Evolutionary conservation across 2,797 vertebrate species (phyloP), one percentile per base, ranked within the genome.

Genomic region (Fundulus diaphanus): DNA sequence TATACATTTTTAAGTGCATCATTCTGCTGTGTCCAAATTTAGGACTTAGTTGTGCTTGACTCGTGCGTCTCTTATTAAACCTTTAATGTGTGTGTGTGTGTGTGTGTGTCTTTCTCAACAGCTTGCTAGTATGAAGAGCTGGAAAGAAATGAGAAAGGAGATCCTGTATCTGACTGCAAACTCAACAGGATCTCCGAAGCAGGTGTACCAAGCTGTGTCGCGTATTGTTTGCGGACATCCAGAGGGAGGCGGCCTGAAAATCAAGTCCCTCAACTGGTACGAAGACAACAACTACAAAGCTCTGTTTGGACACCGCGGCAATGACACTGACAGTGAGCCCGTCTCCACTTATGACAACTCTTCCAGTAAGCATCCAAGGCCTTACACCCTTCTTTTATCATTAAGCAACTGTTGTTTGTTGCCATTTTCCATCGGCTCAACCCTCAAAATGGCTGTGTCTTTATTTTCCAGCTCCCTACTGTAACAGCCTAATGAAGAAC

Each of bases 251-350:
- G 98, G 98, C 1, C 96, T 99, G 65, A 99, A 99, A 95, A 99
- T 99, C 90, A 99, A 99, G 87, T 99, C 98, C 37, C 96, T 99
- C 74, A 99, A 99, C 92, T 99, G 98, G 98, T 99, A 99, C 0
- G 98, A 99, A 82, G 98, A 99, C 93, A 97, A 97, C 88, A 99
- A 99, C 93, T 99, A 98, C 94, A 99, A 99, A 91, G 97, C 97
- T 2, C 85, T 99, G 18, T 99, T 99, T 1, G 97, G 97, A 77
- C 96, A 97, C 59, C 93, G 98, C 22, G 92, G 91, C 40, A 95
- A 93, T 79, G 96, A 96, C 12, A 98, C 96, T 9, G 97, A 99
- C 0, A 96, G 94, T 0, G 89, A 95, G 7, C 82, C 94, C 2
- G 74, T 92, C 51, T 92, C 94, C 4, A 87, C 94, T 81, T 99